A percentile compares a stretch with the other conserved stretches of the same genome.
Conservation (phyloP, 2,888 invertebrate species). For the Drosophila quinaria region DNA sequence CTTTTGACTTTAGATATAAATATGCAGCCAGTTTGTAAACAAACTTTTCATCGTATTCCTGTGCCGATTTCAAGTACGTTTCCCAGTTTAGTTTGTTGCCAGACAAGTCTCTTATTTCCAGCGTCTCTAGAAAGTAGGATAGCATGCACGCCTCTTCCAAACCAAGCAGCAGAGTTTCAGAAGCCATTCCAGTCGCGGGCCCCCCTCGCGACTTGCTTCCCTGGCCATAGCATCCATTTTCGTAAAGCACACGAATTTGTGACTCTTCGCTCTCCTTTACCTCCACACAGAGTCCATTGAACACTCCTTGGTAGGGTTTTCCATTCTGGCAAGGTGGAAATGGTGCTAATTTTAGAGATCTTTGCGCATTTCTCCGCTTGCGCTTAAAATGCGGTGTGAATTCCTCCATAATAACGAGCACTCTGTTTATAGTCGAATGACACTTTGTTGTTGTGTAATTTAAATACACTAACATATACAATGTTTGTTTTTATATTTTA, state of each 20-base stretch:
- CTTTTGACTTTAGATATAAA: slow-evolving; percentile 94
- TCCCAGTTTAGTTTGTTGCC: slow-evolving; percentile 86
- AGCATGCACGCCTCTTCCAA: slow-evolving; percentile 93
- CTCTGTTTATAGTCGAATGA: slow-evolving; percentile 29
- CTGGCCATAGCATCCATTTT: slow-evolving; percentile 92
- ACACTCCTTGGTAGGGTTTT: slow-evolving; percentile 86
- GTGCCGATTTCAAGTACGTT: slow-evolving; percentile 88
- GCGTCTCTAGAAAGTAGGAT: slow-evolving; percentile 88
- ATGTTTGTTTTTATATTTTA: not conserved
- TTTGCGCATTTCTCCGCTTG: slow-evolving; percentile 42
- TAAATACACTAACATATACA: not conserved
- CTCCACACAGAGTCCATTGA: slow-evolving; percentile 90
- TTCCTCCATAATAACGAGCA: slow-evolving; percentile 54
- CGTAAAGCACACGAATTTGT: slow-evolving; percentile 87
- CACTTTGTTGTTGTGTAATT: slow-evolving; percentile 1
- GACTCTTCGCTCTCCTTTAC: slow-evolving; percentile 87
- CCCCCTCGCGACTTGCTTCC: slow-evolving; percentile 88
- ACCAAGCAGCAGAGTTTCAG: slow-evolving; percentile 89
- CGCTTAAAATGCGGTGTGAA: slow-evolving; percentile 63
- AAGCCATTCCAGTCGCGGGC: slow-evolving; percentile 31
- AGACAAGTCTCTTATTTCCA: slow-evolving; percentile 88
- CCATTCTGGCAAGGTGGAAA: slow-evolving; percentile 41
- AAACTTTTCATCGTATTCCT: slow-evolving; percentile 88
- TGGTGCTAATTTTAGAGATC: slow-evolving; percentile 19
- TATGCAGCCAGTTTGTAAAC: slow-evolving; percentile 91